Conservation (phyloP, 2,888 invertebrate genomes). For the Alloscopus bannaensis region DNA sequence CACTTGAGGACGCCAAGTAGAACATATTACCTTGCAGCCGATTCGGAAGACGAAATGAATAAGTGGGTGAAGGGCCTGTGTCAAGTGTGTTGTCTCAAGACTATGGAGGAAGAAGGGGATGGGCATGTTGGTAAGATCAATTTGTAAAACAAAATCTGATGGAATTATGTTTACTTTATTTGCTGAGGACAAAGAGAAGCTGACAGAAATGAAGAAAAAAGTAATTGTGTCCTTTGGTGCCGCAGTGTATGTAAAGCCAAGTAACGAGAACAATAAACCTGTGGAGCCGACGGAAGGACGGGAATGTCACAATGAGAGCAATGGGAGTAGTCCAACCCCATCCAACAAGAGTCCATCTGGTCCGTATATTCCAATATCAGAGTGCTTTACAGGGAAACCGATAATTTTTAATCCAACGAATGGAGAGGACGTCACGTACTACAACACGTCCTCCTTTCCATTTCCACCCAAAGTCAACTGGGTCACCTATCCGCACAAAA, state of each 20-base stretch:
- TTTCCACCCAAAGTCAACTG: slow-evolving; percentile 73
- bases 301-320: slow-evolving; percentile 66
- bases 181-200: too few relatives aligned
- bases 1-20: slow-evolving; percentile 92
- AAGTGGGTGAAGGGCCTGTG: slow-evolving; percentile 97
- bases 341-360: slow-evolving; percentile 79
- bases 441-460: slow-evolving; percentile 68
- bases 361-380: slow-evolving; percentile 94
- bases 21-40: slow-evolving; percentile 94
- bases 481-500: slow-evolving; percentile 70
- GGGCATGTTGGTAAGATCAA: slow-evolving; percentile 49
- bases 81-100: slow-evolving; percentile 76
- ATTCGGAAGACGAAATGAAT: slow-evolving; percentile 93
- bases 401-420: slow-evolving; percentile 67
- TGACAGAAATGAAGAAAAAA: background rate
- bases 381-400: slow-evolving; percentile 88
- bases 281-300: slow-evolving; percentile 34
- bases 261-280: slow-evolving; percentile 63
- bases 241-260: slow-evolving; percentile 61
- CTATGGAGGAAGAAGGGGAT: slow-evolving; percentile 66
- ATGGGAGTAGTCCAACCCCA: slow-evolving; percentile 72
- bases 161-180: too few relatives aligned
- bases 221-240: background rate
- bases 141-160: slow-evolving; percentile 1
- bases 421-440: slow-evolving; percentile 67